These are phyloP conservation scores for Carcinoscorpius rotundicauda DNA, from an alignment of 1,140 invertebrate genomes.

Conservation along the genomic window DNA sequence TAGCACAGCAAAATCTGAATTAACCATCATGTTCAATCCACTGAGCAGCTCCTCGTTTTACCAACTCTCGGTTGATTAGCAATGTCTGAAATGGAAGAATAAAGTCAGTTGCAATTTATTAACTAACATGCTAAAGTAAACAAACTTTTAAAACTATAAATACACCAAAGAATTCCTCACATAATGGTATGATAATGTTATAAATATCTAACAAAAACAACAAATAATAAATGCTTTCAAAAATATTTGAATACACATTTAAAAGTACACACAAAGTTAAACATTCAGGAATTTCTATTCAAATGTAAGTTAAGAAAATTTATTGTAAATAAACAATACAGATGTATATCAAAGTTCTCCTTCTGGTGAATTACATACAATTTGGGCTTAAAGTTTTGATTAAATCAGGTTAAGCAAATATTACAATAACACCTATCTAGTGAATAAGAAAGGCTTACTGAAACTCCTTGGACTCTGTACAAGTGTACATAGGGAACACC, in stretches of 20 bases:
- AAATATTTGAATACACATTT: neutral
- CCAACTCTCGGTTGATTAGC: slow-evolving; percentile 34
- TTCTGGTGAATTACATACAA: neutral
- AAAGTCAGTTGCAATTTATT: neutral
- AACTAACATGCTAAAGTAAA: too few species aligned
- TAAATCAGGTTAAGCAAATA: neutral
- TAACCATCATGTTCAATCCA: slow-evolving; percentile 27
- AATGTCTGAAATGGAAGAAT: slow-evolving; percentile 27
- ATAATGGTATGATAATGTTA: too few species aligned
- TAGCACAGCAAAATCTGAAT: too few species aligned
- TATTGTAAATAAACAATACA: too few species aligned
- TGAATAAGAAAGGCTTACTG: slow-evolving; percentile 40
- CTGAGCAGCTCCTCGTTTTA: slow-evolving; percentile 30
- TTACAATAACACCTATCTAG: neutral
- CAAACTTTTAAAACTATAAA: too few species aligned
- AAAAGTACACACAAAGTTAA: too few species aligned
- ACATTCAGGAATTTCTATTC: too few species aligned
- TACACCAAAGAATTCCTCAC: too few species aligned
- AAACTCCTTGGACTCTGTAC: slow-evolving; percentile 52
- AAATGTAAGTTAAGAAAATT: too few species aligned
- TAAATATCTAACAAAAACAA: neutral
- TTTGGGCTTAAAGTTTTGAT: neutral
- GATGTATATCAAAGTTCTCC: too few species aligned
- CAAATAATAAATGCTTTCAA: neutral
- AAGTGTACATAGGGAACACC: slow-evolving; percentile 63